Percentiles rank a stretch among this genome's conserved stretches.
phyloP scores from a whole-genome alignment of 2,113 vertebrate genomes.

The Athene noctua region DNA sequence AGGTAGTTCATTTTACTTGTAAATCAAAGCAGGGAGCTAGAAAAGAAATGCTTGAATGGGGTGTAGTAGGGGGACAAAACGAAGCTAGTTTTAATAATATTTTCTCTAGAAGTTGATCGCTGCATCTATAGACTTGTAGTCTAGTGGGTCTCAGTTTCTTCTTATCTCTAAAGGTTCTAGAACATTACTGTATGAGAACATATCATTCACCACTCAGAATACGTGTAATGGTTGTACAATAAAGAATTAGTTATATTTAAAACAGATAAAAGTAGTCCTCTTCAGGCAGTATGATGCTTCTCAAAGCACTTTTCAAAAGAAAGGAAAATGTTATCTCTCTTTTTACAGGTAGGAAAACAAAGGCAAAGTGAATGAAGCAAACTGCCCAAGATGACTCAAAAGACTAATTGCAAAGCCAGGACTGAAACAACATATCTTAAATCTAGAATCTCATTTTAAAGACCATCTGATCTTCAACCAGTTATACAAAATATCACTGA shows the following conservation, averaged over 20 bases:
- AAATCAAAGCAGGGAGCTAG: background rate
- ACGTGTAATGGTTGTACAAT: background rate
- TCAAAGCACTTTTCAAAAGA: background rate
- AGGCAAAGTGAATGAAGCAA: background rate
- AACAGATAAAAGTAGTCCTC: background rate
- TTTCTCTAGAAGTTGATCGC: background rate
- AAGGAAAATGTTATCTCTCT: background rate
- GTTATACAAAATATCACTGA: background rate
- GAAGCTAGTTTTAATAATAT: background rate
- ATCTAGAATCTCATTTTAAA: background rate
- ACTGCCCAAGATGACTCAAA: background rate
- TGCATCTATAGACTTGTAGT: background rate
- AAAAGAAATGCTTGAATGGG: background rate
- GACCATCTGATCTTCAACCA: background rate
- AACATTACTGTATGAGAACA: background rate
- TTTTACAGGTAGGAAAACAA: background rate
- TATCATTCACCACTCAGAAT: background rate
- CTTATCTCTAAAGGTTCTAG: background rate
- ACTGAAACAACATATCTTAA: background rate
- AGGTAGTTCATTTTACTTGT: background rate
- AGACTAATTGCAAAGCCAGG: background rate
- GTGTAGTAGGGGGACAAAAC: accelerated
- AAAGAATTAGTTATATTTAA: background rate
- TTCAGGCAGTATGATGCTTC: background rate
- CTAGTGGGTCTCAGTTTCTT: background rate